Base-by-base conservation (phyloP, 2,113 vertebrate species). In the Dascyllus trimaculatus region DNA sequence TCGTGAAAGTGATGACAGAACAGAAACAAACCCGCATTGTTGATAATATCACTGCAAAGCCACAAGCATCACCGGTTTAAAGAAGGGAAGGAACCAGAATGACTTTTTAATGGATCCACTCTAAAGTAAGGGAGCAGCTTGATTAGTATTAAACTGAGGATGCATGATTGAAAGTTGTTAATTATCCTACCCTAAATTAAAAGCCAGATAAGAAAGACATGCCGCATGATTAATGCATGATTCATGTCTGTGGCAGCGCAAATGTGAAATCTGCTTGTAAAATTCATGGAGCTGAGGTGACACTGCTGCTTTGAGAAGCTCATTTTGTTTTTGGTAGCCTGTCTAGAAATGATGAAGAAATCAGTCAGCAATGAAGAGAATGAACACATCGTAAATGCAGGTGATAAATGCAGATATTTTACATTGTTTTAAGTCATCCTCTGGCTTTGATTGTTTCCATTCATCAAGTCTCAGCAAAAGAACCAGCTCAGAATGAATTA, bases 401-500 rank as follows among this genome's bases (percentile, higher is more conserved):
- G 57, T 48, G 25, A 61, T 60, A 19, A 38, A 61, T 45, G 4
- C 0, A 18, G 1, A 25, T 3, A 58, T 64, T 5, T 29, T 32
- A 9, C 18, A 24, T 22, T 64, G 21, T 64, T 51, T 56, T 11
- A 53, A 40, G 11, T 65, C 4, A 25, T 29, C 22, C 40, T 43
- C 19, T 11, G 43, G 24, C 15, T 66, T 53, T 26, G 35, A 2
- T 15, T 15, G n/a, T 24, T 32, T 49, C 32, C 19, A 46, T 46
- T 9, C 2, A 29, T 58, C 38, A 61, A 65, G 58, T 43, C 70
- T 48, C 46, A 69, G 29, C 40, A 58, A 26, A 26, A 35, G 69
- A 29, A 17, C 19, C 38, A 22, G 15, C 15, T 56, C n/a, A 4
- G 9, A 69, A 67, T 81, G 1, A 78, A 81, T 69, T 65, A 78